Evolutionary conservation across 2,888 invertebrate species (phyloP), one percentile per base, ranked within the genome.

Genomic region (Trypoxylon attenuatum): DNA sequence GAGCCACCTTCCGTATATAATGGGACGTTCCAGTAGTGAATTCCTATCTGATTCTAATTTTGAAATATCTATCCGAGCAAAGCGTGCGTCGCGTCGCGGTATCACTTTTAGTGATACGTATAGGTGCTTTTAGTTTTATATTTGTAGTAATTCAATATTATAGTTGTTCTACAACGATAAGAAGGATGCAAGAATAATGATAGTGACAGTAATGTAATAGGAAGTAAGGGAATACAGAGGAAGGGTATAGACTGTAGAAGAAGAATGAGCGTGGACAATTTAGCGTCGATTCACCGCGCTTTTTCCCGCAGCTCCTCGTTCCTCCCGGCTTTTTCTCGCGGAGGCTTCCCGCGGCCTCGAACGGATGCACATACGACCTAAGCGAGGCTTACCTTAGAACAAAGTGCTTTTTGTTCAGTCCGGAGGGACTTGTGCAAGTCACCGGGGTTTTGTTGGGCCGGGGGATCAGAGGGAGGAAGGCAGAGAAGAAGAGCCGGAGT

Each of bases 281-380:
- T 85, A 85, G 84, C 84, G 83, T 71, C 65, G 79, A 86, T 86
- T 85, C 82, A 82, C 58, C 72, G 71, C 78, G 78, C 77, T 82
- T 85, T 83, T 84, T 84, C 76, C 57, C 49, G 39, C 27, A 41
- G 8, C 53, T 19, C 13, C 58, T 22, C 42, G 46, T 41, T 33
- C 43, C 15, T 43, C 23, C 15, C 29, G n/a, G 23, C 27, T 50
- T 43, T 45, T 39, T 57, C 49, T 55, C 56, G 59, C 43, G 64
- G 57, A 21, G 33, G 54, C 22, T 57, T 51, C 52, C 54, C 43
- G 66, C 38, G 58, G 66, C 43, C 60, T 52, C 73, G 64, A 38
- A 39, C 66, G 60, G 60, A 59, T 49, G 64, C 66, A 59, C 64
- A 64, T 65, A 56, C 67, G 49, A 59, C 62, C 70, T 63, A 71